Evolutionary conservation across 2,113 vertebrate genomes (phyloP).

Genomic region (Furnarius figulus): DNA sequence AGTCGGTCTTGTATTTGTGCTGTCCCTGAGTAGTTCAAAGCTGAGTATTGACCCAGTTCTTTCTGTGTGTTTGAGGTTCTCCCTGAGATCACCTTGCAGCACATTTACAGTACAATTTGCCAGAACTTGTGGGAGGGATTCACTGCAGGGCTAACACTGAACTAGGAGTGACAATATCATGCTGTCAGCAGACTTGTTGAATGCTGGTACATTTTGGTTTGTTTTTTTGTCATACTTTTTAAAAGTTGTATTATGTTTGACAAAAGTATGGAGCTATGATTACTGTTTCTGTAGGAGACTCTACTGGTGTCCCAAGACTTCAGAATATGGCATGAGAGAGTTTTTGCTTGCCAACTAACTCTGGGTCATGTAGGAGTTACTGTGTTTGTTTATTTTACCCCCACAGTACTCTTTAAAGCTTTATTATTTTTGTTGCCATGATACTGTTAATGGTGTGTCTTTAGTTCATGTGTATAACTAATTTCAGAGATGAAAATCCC

Average conservation of each 20-base stretch:
- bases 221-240: not conserved
- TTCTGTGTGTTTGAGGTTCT: not conserved
- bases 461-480: not conserved
- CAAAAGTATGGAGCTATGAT: not conserved
- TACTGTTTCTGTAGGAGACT: not conserved
- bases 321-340: not conserved
- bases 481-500: not conserved
- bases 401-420: not conserved
- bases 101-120: not conserved
- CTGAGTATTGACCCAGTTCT: not conserved
- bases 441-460: not conserved
- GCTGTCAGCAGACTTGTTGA: not conserved
- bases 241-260: not conserved
- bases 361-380: not conserved
- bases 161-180: accelerated
- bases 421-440: not conserved
- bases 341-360: not conserved
- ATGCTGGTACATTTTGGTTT: not conserved
- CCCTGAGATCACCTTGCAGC: not conserved
- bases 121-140: not conserved
- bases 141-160: not conserved
- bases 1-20: not conserved
- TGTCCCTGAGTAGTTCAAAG: not conserved
- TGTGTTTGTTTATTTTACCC: not conserved
- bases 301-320: not conserved